These are phyloP conservation scores for Drosophila incognita DNA, from an alignment of 2,888 invertebrate species.

Conservation along the genomic window DNA sequence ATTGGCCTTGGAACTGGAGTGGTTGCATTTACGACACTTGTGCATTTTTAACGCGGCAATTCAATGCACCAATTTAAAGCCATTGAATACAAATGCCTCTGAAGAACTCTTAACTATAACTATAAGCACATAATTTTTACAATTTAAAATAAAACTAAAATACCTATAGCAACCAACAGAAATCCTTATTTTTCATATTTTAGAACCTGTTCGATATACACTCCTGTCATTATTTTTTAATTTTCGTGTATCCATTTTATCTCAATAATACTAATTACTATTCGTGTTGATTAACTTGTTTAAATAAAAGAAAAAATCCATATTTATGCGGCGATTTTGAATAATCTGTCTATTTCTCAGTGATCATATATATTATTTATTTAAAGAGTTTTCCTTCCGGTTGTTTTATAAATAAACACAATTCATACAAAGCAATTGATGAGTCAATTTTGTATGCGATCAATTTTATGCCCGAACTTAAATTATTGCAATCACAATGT, in stretches of 20 bases:
- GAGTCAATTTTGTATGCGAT: neutral
- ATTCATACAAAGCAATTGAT: neutral
- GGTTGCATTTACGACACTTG: conserved; percentile 53
- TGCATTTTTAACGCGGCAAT: conserved; percentile 4
- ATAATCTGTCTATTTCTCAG: neutral
- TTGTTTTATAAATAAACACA: neutral
- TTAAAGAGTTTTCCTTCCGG: neutral
- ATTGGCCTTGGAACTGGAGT: conserved; percentile 68
- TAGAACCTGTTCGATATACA: neutral
- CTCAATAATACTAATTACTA: neutral
- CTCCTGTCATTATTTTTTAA: neutral
- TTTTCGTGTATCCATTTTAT: neutral
- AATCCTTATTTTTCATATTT: neutral
- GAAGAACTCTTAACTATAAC: neutral
- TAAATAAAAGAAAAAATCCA: neutral
- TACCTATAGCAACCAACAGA: neutral
- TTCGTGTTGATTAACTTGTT: neutral
- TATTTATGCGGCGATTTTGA: neutral
- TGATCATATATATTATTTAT: neutral
- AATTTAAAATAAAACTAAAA: neutral
- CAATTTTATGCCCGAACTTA: neutral
- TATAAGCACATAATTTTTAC: neutral
- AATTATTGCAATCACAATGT: conserved; percentile 9
- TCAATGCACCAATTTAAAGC: neutral
- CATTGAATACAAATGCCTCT: neutral